Evolutionary conservation across 1,140 invertebrate species (phyloP), one percentile per base, ranked within the genome.

Genomic region (Acromyrmex echinatior): DNA sequence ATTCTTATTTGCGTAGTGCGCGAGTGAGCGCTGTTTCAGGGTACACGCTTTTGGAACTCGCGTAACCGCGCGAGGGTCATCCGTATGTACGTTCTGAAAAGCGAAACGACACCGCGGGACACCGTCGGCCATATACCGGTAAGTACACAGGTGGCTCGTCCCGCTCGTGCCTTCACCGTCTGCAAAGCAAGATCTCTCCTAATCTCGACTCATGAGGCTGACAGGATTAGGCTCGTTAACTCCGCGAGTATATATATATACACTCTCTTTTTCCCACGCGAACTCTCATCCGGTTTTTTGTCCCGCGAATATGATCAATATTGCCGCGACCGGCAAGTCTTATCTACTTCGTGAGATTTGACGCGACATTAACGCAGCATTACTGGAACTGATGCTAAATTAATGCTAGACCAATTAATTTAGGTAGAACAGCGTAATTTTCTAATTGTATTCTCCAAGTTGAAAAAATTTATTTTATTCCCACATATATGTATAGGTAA

Each of bases 201-300:
- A 94, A 94, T 94, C 93, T 93, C 87, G 78, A 87, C 91, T 88
- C 86, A 77, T 86, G 80, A 86, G 84, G 78, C 89, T 87, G 84
- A 88, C 91, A 66, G 91, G 94, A 95, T 95, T 95, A 95, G 90
- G 86, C 94, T 95, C 94, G 93, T 95, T 95, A 95, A 95, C 93
- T 94, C 91, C 76, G 81, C 76, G 90, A 87, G 88, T 87, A 86
- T 80, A 87, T 80, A 82, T 74, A 21, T 80, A 82, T 74, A 65
- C 74, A 79, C 85, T 87, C 89, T 86, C 81, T 58, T 91, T 84
- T 94, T 95, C 93, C 92, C 94, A 94, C 94, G 93, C 87, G 87
- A 21, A 56, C 70, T 56, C 68, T 73, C 68, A 74, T 81, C 70
- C 77, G 63, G 74, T 65, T 76, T 86, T 66, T 70, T 82, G 76